Base-by-base conservation (phyloP, 2,113 vertebrate genomes). In the Rostratula benghalensis region DNA sequence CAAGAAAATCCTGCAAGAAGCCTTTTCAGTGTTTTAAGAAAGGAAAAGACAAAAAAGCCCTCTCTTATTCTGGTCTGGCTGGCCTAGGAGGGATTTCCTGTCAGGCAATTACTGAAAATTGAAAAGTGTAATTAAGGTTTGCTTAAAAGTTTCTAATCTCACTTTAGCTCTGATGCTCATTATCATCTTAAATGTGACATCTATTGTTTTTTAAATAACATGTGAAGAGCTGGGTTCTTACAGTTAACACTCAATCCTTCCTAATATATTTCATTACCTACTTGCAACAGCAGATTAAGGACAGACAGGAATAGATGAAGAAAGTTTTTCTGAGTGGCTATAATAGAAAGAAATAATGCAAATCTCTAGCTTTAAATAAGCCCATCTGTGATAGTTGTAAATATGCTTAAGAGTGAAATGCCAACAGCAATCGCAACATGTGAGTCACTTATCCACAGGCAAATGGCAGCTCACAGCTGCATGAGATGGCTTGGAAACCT, bases 101-200 rank as follows among this genome's bases (percentile, higher is more conserved):
- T 37, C 80, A 86, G 51, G 27, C 9, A 1, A 57, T 92, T 95
- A 87, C 73, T 71, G 70, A 92, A 93, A 92, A 95, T 76, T 96
- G 90, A 93, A 96, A 96, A 94, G 90, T 53, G 13, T 87, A 92
- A 90, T 96, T 94, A 92, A 89, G 69, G 57, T 81, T 96, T 77
- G 35, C 57, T 87, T 89, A 61, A 76, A 96, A 94, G 57, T 96
- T 95, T 89, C 59, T 91, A 93, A 95, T 94, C 94, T 87, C 48
- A n/a, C 70, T 92, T 86, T 57, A 92, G 86, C 56, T 87, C 33
- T 92, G 69, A 68, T 64, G 83, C 69, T 93, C 7, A 30, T 94
- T 92, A 84, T 73, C 70, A 87, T 87, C 65, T 84, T 89, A 68
- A 89, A 87, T 92, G 35, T 9, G 22, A 51, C 30, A 56, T 53